Evolutionary conservation across 1,140 invertebrate genomes (phyloP), one percentile per base, ranked within the genome.

Genomic region (Drosophila parvula): DNA sequence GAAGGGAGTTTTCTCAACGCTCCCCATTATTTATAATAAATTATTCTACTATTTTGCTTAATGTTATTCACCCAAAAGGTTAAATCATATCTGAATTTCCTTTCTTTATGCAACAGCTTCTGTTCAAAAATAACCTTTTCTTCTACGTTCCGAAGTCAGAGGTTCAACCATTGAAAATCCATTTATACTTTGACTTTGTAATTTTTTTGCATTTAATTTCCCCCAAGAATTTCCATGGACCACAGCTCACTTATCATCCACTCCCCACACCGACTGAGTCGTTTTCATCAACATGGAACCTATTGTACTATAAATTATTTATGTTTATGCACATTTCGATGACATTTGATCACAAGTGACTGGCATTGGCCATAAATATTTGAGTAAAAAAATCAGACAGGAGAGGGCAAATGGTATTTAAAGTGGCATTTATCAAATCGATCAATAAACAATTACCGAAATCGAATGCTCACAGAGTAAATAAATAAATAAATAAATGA

Each of bases 371-470:
- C 64, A 83, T 83, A 79, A 83, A 79, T 84, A 85, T 68, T 68
- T 51, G 43, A 73, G 69, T 36, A 56, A 59, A 71, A 22, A 70
- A 71, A 71, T 50, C 65, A 36, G 48, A n/a, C 22, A 41, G 28
- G 18, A 30, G 44, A 30, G 45, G 18, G 16, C 50, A 53, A 68
- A 47, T 71, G 47, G 55, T 58, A 63, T 60, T 76, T 62, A 68
- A 74, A 73, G 53, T 76, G 82, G 74, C 73, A 69, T 80, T 84
- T 84, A 84, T 59, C 44, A 60, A 65, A 85, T 80, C 81, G 74
- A 84, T 84, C 81, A 84, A 84, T 84, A 84, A 74, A 83, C 73
- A 84, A 84, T 84, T 84, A 84, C 81, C 56, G 22, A 71, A 48
- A 28, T 64, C 28, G 32, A 70, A 48, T 44, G 50, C 65, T 68